Base-by-base conservation (phyloP, 1,140 invertebrate species). In the Procambarus clarkii region DNA sequence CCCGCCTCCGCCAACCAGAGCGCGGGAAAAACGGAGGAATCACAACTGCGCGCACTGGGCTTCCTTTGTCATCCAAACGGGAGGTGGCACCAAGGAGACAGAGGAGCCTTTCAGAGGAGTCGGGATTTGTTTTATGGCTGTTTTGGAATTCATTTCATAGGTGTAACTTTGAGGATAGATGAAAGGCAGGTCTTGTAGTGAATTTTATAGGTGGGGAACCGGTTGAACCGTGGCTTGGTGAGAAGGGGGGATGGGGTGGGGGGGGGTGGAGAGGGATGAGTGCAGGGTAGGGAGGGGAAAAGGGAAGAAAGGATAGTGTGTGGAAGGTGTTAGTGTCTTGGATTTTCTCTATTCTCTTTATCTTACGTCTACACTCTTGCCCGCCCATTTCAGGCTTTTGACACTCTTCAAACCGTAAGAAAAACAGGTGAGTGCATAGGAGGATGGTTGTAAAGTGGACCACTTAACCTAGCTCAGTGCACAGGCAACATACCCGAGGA, bases 1-100 rank as follows among this genome's bases (percentile, higher is more conserved):
- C 48, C 74, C 85, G 74, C 85, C 85, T 60, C 54, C 46, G 85
- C 85, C 85, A 86, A 86, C 85, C 85, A 86, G 60, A 86, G 74
- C n/a, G 46, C 85, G 48, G 85, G 85, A 78, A 86, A 86, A 86
- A 78, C 74, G 44, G 46, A 58, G 74, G 85, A 86, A 45, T 78
- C 71, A 86, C 85, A 78, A 86, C 64, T 58, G 78, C 58, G 58
- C 86, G 13, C 58, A 24, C 58, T 74, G 54, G 24, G 9, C 21
- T 88, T 21, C 60, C 86, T 81, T 88, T 88, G 78, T 79, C 86
- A 45, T 81, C 24, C 71, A 64, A 74, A 48, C 64, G 21, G 34
- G 24, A 15, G 24, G 34, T 44, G 50, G 84, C 24, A 46, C 48
- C 64, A 74, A 64, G 69, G 60, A 24, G 76, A 78, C 4, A 34